A percentile compares a stretch with the other conserved stretches of the same genome.
Evolutionary conservation across 2,113 vertebrate genomes (phyloP).

Genomic region (Dissostichus mawsoni): DNA sequence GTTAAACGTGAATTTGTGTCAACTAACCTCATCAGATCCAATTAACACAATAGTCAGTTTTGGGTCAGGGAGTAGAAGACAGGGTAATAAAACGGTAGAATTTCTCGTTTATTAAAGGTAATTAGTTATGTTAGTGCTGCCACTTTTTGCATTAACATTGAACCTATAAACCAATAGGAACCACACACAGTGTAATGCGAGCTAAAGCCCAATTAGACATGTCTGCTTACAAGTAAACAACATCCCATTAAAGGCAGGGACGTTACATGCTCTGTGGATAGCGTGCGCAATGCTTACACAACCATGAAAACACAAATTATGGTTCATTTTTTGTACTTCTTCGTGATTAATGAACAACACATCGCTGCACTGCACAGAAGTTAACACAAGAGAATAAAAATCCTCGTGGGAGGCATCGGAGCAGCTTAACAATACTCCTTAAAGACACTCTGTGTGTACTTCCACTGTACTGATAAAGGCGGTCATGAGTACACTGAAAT

Average conservation of each 20-base stretch:
- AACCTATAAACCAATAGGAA: constrained; percentile 34
- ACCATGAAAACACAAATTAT: constrained; percentile 75
- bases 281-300: constrained; percentile 56
- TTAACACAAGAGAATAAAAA: constrained; percentile 49
- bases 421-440: constrained; percentile 49
- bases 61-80: constrained; percentile 68
- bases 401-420: constrained; percentile 42
- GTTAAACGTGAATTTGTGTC: constrained; percentile 78
- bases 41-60: constrained; percentile 83
- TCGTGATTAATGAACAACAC: constrained; percentile 50
- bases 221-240: constrained; percentile 61
- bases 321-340: constrained; percentile 72
- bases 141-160: constrained; percentile 39
- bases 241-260: constrained; percentile 66
- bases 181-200: constrained; percentile 4
- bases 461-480: constrained; percentile 37
- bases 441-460: constrained; percentile 34
- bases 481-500: not conserved
- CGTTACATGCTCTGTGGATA: constrained; percentile 46
- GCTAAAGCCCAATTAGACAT: constrained; percentile 54
- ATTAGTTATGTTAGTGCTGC: constrained; percentile 66
- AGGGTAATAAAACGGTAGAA: constrained; percentile 57
- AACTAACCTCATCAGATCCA: constrained; percentile 82
- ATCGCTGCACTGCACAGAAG: constrained; percentile 54
- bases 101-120: constrained; percentile 64